phyloP scores from a whole-genome alignment of 2,797 vertebrate species.

The Pipistrellus kuhlii region DNA sequence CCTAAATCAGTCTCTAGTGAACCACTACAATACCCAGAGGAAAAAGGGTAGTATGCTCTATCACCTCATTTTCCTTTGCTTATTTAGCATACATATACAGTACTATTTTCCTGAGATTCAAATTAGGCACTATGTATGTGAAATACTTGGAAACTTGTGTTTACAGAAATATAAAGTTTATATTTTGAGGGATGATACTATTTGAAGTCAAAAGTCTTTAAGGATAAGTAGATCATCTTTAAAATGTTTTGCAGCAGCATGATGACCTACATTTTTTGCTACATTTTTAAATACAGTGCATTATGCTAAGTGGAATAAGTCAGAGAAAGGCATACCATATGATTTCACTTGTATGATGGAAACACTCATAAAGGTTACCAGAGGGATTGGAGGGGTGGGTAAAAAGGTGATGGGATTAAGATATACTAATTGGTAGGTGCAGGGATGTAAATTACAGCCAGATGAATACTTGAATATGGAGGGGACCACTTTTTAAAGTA shows the following conservation, averaged over 20 bases:
- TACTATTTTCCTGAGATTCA: not conserved
- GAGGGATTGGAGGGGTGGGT: not conserved
- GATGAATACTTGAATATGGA: not conserved
- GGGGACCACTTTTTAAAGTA: not conserved
- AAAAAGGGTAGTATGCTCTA: not conserved
- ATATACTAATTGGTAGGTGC: not conserved
- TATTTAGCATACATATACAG: not conserved
- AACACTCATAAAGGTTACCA: not conserved
- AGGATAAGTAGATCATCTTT: slow-evolving; percentile 20
- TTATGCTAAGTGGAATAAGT: not conserved
- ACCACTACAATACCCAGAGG: not conserved
- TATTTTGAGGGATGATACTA: not conserved
- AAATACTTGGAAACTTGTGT: not conserved
- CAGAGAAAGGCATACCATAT: not conserved
- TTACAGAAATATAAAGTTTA: slow-evolving; percentile 16
- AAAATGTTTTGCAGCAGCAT: not conserved
- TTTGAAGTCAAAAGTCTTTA: slow-evolving; percentile 49
- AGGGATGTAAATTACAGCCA: not conserved
- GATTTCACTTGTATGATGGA: not conserved
- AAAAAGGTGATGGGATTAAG: not conserved
- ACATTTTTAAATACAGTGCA: not conserved
- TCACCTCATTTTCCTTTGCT: not conserved
- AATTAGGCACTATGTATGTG: not conserved
- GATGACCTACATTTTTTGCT: not conserved
- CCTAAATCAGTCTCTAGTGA: not conserved